Conservation (phyloP, 2,113 vertebrate genomes). For the Philantomba maxwellii region DNA sequence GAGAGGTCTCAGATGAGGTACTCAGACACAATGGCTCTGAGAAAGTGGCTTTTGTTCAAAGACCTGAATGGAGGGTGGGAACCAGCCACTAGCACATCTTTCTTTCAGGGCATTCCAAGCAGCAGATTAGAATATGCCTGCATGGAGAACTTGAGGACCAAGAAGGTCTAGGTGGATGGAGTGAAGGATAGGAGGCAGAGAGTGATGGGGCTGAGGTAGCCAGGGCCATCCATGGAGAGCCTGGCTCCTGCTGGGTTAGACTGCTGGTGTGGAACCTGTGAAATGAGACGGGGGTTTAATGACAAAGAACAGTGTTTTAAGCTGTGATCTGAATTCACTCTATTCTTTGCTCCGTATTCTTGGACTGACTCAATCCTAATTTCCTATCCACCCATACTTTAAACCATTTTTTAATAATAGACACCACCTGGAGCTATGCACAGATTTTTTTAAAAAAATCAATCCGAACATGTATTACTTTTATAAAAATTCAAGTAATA, state of each 20-base stretch:
- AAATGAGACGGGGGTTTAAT: not conserved
- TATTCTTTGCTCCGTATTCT: not conserved
- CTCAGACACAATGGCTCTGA: not conserved
- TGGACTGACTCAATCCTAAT: not conserved
- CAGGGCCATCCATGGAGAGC: no score
- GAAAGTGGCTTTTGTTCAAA: not conserved
- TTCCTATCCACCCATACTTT: not conserved
- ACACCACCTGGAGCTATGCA: not conserved
- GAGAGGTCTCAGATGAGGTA: not conserved
- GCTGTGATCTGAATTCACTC: not conserved
- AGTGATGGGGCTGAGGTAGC: no score
- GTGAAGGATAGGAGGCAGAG: not conserved
- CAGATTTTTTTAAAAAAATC: not conserved
- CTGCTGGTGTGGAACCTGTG: no score
- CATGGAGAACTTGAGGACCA: fast-evolving
- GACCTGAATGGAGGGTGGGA: not conserved
- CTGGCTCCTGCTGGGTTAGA: no score
- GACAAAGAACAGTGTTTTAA: not conserved
- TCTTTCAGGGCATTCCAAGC: no score
- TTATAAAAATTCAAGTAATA: not conserved
- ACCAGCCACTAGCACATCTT: not conserved
- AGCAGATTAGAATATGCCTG: fast-evolving
- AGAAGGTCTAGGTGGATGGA: not conserved
- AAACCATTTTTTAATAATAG: not conserved
- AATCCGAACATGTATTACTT: not conserved